phyloP scores from a whole-genome alignment of 2,797 vertebrate genomes.

The Tamandua tetradactyla region DNA sequence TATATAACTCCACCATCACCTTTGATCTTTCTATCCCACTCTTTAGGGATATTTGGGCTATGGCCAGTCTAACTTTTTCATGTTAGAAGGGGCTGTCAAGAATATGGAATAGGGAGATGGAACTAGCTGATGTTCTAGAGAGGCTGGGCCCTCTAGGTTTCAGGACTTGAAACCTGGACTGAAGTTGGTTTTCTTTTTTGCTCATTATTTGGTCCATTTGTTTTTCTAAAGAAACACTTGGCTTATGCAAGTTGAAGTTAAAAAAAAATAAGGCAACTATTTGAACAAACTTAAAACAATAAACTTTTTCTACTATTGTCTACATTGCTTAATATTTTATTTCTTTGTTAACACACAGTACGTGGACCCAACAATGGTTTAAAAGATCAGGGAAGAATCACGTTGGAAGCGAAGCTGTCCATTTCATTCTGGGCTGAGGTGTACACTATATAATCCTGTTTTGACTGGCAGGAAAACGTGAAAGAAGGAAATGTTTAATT shows the following conservation, averaged over 20 bases:
- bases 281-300: background rate
- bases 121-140: too few species aligned
- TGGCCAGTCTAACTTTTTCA: too few species aligned
- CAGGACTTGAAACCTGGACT: too few species aligned
- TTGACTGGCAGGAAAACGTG: slow-evolving; percentile 42
- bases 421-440: background rate
- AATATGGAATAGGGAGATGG: too few species aligned
- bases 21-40: too few species aligned
- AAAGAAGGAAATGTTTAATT: slow-evolving; percentile 60
- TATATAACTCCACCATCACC: too few species aligned
- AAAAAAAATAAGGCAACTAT: background rate
- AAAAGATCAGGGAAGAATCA: slow-evolving; percentile 5
- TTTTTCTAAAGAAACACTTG: background rate
- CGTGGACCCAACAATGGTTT: background rate
- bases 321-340: background rate
- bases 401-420: background rate
- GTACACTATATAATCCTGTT: background rate
- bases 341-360: background rate
- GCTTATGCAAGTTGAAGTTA: background rate
- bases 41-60: too few species aligned
- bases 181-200: background rate
- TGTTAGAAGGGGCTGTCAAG: too few species aligned
- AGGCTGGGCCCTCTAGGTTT: too few species aligned
- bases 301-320: background rate
- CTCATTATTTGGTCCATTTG: background rate